phyloP scores from a whole-genome alignment of 2,797 vertebrate species.

The Artibeus jamaicensis region DNA sequence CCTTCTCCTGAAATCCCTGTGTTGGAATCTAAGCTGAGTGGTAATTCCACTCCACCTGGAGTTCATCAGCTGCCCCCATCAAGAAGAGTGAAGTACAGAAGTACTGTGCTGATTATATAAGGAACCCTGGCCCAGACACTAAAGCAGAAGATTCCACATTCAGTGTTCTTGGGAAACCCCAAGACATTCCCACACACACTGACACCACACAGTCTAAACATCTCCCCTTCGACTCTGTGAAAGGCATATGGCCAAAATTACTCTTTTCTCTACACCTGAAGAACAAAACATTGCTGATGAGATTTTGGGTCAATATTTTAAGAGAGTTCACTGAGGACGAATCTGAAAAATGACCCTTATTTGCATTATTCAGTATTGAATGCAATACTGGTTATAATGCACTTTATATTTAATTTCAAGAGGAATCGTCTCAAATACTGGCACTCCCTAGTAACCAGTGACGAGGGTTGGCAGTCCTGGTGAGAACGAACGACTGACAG shows the following conservation, averaged over 20 bases:
- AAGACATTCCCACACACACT: not conserved
- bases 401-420: slow-evolving; percentile 7
- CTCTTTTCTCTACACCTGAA: not conserved
- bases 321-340: not conserved
- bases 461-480: not conserved
- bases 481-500: not conserved
- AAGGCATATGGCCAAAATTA: not conserved
- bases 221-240: not conserved
- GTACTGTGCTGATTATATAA: not conserved
- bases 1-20: not conserved
- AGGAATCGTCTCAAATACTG: not conserved
- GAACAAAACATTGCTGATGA: not conserved
- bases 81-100: not conserved
- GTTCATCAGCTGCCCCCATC: not conserved
- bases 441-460: not conserved
- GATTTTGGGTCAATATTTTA: not conserved
- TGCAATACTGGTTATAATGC: not conserved
- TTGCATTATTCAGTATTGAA: not conserved
- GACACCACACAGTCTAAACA: not conserved
- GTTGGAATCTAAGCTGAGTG: not conserved
- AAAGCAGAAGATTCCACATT: not conserved
- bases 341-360: not conserved
- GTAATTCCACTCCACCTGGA: not conserved
- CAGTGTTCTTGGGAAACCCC: not conserved
- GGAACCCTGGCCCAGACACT: not conserved